phyloP scores from a whole-genome alignment of 2,113 vertebrate species.

The Labeo catla region DNA sequence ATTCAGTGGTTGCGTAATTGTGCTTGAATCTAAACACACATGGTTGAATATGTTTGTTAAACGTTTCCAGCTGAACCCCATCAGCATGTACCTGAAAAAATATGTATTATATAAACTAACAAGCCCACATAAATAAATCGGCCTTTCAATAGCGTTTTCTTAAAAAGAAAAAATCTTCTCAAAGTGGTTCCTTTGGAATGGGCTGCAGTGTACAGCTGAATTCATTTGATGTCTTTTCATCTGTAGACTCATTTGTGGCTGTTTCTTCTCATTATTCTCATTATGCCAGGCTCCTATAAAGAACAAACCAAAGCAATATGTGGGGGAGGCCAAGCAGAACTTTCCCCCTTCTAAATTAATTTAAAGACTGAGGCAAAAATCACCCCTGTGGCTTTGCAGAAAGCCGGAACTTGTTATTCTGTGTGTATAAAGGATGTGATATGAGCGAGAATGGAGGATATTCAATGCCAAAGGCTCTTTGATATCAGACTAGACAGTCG shows the following conservation, averaged over 20 bases:
- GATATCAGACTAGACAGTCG: not conserved
- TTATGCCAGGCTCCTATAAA: slow-evolving; percentile 17
- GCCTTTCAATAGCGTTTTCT: not conserved
- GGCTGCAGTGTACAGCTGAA: not conserved
- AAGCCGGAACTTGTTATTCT: not conserved
- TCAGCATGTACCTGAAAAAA: not conserved
- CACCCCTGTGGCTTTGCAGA: not conserved
- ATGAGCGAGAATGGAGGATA: not conserved
- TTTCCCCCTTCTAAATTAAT: slow-evolving; percentile 30
- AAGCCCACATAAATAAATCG: not conserved
- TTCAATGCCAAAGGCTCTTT: slow-evolving; percentile 9
- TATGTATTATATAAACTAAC: not conserved
- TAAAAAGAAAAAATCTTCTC: not conserved
- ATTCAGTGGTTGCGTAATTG: not conserved
- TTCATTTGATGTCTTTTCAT: slow-evolving; percentile 10
- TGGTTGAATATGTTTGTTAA: not conserved
- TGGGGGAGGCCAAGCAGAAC: slow-evolving; percentile 36
- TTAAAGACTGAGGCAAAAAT: slow-evolving; percentile 10
- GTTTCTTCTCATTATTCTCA: slow-evolving; percentile 44
- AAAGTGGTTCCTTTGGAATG: not conserved
- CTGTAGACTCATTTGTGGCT: slow-evolving; percentile 27
- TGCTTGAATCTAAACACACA: not conserved
- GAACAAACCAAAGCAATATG: slow-evolving; percentile 41
- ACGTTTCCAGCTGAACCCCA: too few relatives aligned
- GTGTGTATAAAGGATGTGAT: not conserved